Evolutionary conservation across 2,113 vertebrate genomes (phyloP), one percentile per base, ranked within the genome.

Genomic region (Ailuropoda melanoleuca): DNA sequence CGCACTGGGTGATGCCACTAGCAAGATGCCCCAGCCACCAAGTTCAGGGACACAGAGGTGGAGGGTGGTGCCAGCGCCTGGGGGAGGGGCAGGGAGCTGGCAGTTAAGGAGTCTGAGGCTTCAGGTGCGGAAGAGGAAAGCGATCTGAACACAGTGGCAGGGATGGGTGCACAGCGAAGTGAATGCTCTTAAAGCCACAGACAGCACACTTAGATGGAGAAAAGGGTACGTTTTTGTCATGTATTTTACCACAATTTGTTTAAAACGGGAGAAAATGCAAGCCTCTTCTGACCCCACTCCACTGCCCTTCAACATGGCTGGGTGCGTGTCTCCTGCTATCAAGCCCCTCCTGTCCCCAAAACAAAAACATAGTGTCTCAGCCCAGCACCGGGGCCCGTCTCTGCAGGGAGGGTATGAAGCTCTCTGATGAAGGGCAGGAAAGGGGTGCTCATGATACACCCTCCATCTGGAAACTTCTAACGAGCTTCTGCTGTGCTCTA

Each of bases 401-500:
- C 37, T 21, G 60, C 64, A 48, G 29, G 14, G 21, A 68, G 21
- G 21, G 10, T 6, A 6, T 55, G 23, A 21, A 18, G 12, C 31
- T 37, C 56, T 23, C 55, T 1, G 12, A 13, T 72, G 23, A 48
- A 77, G 31, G 72, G n/a, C 5, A 60, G 21, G 70, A 7, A 39
- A 18, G 62, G 31, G 46, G 6, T 19, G 29, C n/a, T 81, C 17
- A 7, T 4, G 9, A 8, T 31, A 29, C 48, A 3, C 8, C 37
- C 7, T 66, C 18, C 4, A 62, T 68, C 48, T 10, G 31, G 31
- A 13, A 24, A 17, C 26, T 11, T 31, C 53, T 55, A 34, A 55
- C 48, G 23, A 15, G 4, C 4, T 10, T 46, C n/a, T 14, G 19
- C 58, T 26, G 8, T 2, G 4, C 4, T 6, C 10, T 58, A 9